Evolutionary conservation across 2,113 vertebrate genomes (phyloP).

Genomic region (Microtus richardsoni): DNA sequence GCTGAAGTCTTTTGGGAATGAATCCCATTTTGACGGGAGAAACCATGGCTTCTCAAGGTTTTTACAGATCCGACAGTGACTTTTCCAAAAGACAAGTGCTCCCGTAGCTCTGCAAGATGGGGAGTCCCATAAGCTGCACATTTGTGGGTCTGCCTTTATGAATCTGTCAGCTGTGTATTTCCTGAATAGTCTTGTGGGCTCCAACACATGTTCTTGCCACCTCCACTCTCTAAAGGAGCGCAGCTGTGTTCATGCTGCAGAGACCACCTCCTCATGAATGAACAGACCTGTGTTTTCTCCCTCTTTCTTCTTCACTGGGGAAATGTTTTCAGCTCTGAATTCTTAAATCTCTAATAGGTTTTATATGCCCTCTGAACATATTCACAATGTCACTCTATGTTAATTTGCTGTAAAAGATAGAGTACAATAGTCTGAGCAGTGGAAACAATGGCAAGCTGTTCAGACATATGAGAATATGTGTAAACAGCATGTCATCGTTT

Average conservation of each 20-base stretch:
- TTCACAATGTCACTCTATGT: conserved; percentile 19
- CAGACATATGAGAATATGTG: not conserved
- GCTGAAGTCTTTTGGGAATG: too few relatives aligned
- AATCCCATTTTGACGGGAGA: too few relatives aligned
- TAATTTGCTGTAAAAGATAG: not conserved
- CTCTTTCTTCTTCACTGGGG: not conserved
- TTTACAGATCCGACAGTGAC: too few relatives aligned
- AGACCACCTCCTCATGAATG: not conserved
- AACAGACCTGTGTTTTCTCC: not conserved
- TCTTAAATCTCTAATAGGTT: conserved; percentile 20
- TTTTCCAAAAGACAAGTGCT: too few relatives aligned
- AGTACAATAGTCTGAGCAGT: not conserved
- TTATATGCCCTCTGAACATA: not conserved
- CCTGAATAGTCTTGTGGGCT: too few relatives aligned
- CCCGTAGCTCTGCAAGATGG: too few relatives aligned
- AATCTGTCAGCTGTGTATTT: too few relatives aligned
- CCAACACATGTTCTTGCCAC: not conserved
- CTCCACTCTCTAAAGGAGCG: not conserved
- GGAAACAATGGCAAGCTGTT: not conserved
- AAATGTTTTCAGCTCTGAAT: not conserved
- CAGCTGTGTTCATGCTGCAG: not conserved
- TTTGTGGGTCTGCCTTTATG: too few relatives aligned
- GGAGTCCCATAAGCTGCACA: too few relatives aligned
- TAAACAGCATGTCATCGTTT: not conserved
- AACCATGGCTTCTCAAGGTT: too few relatives aligned